These are phyloP conservation scores for Galaxea fascicularis DNA, from an alignment of 92 coral and sea anemone species.

Conservation along the genomic window DNA sequence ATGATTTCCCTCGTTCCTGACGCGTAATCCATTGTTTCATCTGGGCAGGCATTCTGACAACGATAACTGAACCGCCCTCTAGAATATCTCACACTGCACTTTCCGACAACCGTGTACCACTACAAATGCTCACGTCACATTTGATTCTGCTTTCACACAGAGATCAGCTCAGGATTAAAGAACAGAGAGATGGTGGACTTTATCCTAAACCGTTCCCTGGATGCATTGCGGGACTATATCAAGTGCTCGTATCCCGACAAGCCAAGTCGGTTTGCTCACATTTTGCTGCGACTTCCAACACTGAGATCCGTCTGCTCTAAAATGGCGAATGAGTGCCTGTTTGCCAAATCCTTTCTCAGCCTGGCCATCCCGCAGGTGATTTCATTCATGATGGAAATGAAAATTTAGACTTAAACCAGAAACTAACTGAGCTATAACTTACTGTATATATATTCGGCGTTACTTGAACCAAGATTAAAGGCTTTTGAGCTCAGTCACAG, in stretches of 20 bases:
- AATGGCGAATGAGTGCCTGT: slow-evolving; percentile 84
- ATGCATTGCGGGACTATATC: slow-evolving; percentile 93
- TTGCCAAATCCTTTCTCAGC: slow-evolving; percentile 89
- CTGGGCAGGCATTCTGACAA: no score
- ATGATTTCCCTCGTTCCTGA: no score
- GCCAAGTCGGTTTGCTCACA: slow-evolving; percentile 96
- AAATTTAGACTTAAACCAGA: neutral
- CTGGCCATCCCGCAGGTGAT: slow-evolving; percentile 85
- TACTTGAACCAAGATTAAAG: no score
- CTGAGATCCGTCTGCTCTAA: slow-evolving; percentile 84
- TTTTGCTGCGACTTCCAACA: slow-evolving; percentile 92
- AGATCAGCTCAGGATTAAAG: slow-evolving; percentile 84
- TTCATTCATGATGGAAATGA: slow-evolving; percentile 70
- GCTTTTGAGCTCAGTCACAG: no score
- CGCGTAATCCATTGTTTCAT: no score
- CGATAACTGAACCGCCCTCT: no score
- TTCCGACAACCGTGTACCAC: no score
- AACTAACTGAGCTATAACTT: neutral
- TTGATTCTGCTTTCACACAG: slow-evolving; percentile 27
- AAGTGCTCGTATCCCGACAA: slow-evolving; percentile 95
- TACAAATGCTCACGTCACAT: neutral
- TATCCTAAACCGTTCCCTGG: slow-evolving; percentile 86
- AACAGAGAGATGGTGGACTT: slow-evolving; percentile 87
- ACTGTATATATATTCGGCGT: no score
- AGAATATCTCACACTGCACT: no score